phyloP scores from a whole-genome alignment of 1,140 invertebrate species.

The Ceratina calcarata region DNA sequence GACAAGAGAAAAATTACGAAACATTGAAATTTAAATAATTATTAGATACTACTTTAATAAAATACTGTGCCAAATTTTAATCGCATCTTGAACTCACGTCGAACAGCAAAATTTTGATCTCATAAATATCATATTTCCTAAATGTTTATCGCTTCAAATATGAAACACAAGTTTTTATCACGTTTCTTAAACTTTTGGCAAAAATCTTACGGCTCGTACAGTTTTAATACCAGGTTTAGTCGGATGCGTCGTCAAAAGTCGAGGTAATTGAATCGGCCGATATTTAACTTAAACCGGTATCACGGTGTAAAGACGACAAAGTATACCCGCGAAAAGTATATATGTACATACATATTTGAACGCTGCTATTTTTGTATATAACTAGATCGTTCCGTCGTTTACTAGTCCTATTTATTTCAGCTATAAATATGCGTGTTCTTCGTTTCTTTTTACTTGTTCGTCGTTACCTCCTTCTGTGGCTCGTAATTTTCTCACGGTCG shows the following conservation, averaged over 20 bases:
- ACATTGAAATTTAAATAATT: no score
- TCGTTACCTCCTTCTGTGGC: not conserved
- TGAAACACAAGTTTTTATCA: no score
- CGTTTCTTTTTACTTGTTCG: not conserved
- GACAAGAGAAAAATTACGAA: no score
- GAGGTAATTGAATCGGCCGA: constrained; percentile 1
- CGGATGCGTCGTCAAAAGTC: not conserved
- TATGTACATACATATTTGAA: not conserved
- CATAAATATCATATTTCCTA: no score
- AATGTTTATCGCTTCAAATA: no score
- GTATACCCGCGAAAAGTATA: not conserved
- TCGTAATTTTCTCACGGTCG: not conserved
- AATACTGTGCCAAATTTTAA: no score
- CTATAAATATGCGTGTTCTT: not conserved
- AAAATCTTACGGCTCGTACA: no score
- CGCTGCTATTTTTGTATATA: constrained; percentile 7
- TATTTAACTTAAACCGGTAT: constrained; percentile 9
- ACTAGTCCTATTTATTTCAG: constrained; percentile 32
- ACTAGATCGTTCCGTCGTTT: constrained; percentile 4
- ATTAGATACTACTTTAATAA: no score
- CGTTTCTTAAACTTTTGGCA: no score
- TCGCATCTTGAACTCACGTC: no score
- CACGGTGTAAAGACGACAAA: constrained; percentile 18
- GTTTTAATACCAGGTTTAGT: no score
- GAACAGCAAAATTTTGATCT: no score